Conservation (phyloP, 2,888 invertebrate genomes). For the Drosophila atroscutellata region DNA sequence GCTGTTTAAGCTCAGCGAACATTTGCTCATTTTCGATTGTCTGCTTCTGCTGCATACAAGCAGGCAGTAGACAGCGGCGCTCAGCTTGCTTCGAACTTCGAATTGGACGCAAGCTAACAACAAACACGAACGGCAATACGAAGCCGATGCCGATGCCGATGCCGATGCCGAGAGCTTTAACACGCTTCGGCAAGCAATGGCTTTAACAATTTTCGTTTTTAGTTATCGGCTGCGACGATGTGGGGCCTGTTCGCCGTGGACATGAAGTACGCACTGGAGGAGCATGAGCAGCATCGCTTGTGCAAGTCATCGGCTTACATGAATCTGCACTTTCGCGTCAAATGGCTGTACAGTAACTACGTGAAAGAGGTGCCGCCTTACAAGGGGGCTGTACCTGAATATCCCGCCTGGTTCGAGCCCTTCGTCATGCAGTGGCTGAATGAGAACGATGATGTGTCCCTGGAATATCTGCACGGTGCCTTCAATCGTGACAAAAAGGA, state of each 20-base stretch:
- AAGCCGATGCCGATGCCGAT: neutral
- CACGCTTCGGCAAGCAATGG: too few species aligned
- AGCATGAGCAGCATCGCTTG: slow-evolving; percentile 97
- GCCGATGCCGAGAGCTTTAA: neutral
- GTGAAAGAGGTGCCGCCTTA: slow-evolving; percentile 98
- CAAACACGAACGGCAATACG: neutral
- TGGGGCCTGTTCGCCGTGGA: slow-evolving; percentile 98
- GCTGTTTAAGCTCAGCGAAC: too few species aligned
- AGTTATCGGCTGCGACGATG: slow-evolving; percentile 98
- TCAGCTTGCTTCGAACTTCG: neutral
- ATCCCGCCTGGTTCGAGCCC: slow-evolving; percentile 99
- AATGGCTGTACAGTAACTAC: slow-evolving; percentile 99
- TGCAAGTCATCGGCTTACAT: slow-evolving; percentile 99
- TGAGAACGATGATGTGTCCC: slow-evolving; percentile 99
- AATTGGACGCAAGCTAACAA: neutral
- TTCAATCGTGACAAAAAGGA: slow-evolving; percentile 99
- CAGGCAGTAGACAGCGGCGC: too few species aligned
- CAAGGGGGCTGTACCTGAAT: slow-evolving; percentile 98
- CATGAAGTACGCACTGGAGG: slow-evolving; percentile 98
- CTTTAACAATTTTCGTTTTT: neutral
- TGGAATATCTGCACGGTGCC: slow-evolving; percentile 99
- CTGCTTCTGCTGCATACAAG: too few species aligned
- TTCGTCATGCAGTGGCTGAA: slow-evolving; percentile 99
- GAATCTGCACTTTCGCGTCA: slow-evolving; percentile 99
- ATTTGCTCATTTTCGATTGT: too few species aligned